Conservation (phyloP, 2,888 invertebrate species). For the Sinhomidia bicolor region DNA sequence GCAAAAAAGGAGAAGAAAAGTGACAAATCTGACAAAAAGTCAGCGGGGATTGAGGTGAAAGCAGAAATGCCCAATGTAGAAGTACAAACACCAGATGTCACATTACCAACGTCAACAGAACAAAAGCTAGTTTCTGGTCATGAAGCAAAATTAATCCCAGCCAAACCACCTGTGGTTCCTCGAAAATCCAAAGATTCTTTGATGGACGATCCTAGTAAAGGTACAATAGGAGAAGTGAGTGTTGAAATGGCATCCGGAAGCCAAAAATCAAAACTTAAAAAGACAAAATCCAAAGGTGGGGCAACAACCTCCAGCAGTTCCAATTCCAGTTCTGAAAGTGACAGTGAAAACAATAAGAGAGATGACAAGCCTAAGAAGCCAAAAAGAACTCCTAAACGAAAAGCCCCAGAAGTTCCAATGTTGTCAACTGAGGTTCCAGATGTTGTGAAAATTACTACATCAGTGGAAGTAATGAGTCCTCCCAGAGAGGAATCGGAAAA, state of each 20-base stretch:
- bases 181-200: constrained; percentile 74
- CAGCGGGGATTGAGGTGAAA: constrained; percentile 50
- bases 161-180: constrained; percentile 77
- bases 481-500: constrained; percentile 56
- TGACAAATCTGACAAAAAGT: constrained; percentile 59
- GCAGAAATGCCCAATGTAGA: constrained; percentile 45
- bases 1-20: constrained; percentile 58
- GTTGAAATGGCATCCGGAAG: background rate
- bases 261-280: constrained; percentile 56
- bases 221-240: background rate
- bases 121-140: constrained; percentile 62
- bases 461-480: constrained; percentile 71
- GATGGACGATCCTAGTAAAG: constrained; percentile 32
- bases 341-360: constrained; percentile 62
- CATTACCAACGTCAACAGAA: constrained; percentile 46
- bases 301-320: constrained; percentile 64
- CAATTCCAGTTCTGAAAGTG: constrained; percentile 58
- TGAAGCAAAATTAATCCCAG: constrained; percentile 71
- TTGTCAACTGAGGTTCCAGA: constrained; percentile 53
- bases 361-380: constrained; percentile 78
- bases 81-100: constrained; percentile 58
- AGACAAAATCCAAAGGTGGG: constrained; percentile 59
- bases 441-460: constrained; percentile 70
- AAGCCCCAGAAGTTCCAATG: constrained; percentile 79
- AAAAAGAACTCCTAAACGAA: constrained; percentile 79